Conservation (phyloP, 2,797 vertebrate genomes). For the Cottoperca gobio region DNA sequence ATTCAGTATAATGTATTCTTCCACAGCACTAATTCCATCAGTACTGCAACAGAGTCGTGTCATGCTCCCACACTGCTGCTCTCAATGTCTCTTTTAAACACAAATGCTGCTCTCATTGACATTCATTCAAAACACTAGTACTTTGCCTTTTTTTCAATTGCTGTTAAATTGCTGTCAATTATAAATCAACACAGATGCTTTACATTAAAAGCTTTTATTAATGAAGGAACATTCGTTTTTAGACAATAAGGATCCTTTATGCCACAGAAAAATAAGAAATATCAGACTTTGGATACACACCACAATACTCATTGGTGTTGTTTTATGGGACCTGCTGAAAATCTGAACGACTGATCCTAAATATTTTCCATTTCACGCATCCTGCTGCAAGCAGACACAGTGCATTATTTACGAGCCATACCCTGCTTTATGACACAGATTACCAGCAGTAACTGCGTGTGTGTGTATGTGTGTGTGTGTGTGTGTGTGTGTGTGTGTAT, state of each 20-base stretch:
- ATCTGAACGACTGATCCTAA: slow-evolving; percentile 60
- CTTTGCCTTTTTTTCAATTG: background rate
- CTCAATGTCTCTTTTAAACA: background rate
- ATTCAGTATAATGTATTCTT: background rate
- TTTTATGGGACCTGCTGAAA: too few species aligned
- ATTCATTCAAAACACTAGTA: background rate
- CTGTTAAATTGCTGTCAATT: background rate
- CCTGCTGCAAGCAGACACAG: slow-evolving; percentile 62
- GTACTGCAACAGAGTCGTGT: background rate
- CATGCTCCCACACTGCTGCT: background rate
- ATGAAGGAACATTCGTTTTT: background rate
- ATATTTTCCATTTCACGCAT: slow-evolving; percentile 79
- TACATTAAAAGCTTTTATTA: slow-evolving; percentile 17
- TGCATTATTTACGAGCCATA: slow-evolving; percentile 77
- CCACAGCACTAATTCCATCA: slow-evolving; percentile 2
- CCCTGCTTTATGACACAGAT: slow-evolving; percentile 70
- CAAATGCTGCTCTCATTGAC: background rate
- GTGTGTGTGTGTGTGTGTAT: slow-evolving; percentile 19
- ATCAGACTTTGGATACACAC: background rate
- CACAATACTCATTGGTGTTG: too few species aligned
- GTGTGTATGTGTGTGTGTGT: slow-evolving; percentile 24
- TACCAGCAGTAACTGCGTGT: slow-evolving; percentile 72
- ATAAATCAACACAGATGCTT: slow-evolving; percentile 9
- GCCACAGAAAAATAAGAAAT: too few species aligned
- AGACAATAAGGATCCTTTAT: too few species aligned